Evolutionary conservation across 2,113 vertebrate species (phyloP).

Genomic region (Atrichornis clamosus): DNA sequence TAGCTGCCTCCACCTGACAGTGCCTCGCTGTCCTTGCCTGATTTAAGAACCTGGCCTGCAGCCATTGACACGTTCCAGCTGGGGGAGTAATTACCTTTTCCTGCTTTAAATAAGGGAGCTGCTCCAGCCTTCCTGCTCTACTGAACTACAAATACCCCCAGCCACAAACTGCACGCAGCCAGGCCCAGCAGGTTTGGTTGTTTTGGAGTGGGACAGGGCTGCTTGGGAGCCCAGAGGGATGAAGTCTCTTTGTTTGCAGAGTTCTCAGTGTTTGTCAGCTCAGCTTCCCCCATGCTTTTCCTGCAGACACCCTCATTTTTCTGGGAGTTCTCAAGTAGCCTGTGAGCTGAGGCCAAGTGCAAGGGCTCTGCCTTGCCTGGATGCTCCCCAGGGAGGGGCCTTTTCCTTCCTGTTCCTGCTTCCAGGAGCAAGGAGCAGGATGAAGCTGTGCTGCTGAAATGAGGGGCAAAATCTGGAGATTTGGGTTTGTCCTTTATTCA

Average conservation of each 20-base stretch:
- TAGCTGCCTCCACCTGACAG: background rate
- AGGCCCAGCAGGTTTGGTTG: background rate
- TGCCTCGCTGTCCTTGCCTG: background rate
- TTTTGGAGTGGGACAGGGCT: background rate
- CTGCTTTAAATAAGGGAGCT: background rate
- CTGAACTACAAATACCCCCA: background rate
- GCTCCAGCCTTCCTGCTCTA: background rate
- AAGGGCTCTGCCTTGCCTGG: background rate
- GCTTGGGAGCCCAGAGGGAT: background rate
- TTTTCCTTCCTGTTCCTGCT: background rate
- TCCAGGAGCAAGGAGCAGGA: background rate
- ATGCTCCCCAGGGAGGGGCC: fast-evolving
- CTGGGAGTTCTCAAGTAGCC: background rate
- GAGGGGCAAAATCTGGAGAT: background rate
- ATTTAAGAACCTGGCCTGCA: background rate
- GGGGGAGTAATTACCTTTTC: background rate
- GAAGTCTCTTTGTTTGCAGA: background rate
- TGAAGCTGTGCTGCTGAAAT: background rate
- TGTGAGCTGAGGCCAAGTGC: background rate
- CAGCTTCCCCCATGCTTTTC: background rate
- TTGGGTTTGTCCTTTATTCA: background rate
- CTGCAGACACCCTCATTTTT: background rate
- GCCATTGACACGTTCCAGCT: background rate
- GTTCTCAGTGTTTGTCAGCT: background rate
- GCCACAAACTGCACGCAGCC: background rate